phyloP scores from a whole-genome alignment of 2,888 invertebrate genomes.

The Lithophane leautieri region DNA sequence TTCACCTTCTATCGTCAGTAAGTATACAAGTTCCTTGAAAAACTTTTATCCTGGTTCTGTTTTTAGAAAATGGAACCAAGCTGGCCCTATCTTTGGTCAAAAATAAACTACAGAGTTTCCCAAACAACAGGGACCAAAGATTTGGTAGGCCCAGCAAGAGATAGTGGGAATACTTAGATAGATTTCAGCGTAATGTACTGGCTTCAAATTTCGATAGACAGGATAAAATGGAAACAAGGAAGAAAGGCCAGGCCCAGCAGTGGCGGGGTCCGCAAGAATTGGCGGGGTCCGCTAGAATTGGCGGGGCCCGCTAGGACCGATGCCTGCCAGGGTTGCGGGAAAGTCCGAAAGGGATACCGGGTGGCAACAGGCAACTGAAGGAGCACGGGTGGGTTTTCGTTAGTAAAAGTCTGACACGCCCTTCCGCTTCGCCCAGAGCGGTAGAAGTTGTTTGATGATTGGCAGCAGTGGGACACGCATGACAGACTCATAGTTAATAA shows the following conservation, averaged over 20 bases:
- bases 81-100: neutral
- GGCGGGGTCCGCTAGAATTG: too few species aligned
- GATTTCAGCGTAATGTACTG: neutral
- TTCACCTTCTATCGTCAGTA: slow-evolving; percentile 4
- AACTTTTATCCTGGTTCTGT: too few species aligned
- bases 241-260: neutral
- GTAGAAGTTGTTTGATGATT: too few species aligned
- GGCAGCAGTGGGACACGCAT: neutral
- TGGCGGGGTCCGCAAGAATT: too few species aligned
- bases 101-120: neutral
- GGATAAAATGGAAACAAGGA: neutral
- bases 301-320: too few species aligned
- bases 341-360: too few species aligned
- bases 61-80: neutral
- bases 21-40: neutral
- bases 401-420: too few species aligned
- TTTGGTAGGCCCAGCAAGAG: neutral
- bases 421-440: too few species aligned
- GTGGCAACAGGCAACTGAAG: too few species aligned
- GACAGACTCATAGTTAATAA: neutral
- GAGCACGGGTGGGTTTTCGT: too few species aligned
- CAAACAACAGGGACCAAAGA: neutral
- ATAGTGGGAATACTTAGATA: too few species aligned
- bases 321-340: too few species aligned
- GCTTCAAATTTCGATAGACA: neutral